Evolutionary conservation across 2,113 vertebrate genomes (phyloP), one percentile per base, ranked within the genome.

Genomic region (Carettochelys insculpta): DNA sequence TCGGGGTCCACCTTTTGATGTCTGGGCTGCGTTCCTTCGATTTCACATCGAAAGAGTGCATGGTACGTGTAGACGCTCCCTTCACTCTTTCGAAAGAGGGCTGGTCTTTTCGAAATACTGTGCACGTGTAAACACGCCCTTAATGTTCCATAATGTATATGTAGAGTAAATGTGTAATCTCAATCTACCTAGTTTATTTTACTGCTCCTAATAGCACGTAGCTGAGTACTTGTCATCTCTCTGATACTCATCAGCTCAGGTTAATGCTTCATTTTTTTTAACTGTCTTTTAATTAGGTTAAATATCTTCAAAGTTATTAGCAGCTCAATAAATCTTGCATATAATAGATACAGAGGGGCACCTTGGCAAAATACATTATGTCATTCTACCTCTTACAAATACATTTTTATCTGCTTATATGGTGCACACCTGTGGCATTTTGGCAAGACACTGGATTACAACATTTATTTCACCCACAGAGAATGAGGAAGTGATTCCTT

Each of bases 351-450:
- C 71, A 58, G 80, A 89, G 85, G 77, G 45, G 43, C 38, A 79
- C 11, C 61, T 84, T 87, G 75, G 11, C 51, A 58, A 92, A 90
- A 85, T 61, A 29, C 47, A 82, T 85, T 38, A 89, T 85, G 83
- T 79, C 71, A 88, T 90, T 93, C 85, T 50, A 71, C 16, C 65
- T 88, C 77, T 80, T 79, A 82, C 71, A 89, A 73, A 71, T 88
- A 48, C 56, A 77, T 77, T 45, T 80, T 90, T 52, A 24, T 7
- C 79, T 79, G 85, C 54, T 81, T 38, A 79, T 80, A 14, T 86
- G 83, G n/a, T 87, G 16, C 48, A 34, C 71, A 87, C 89, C 80
- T 94, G 45, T 85, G 81, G 68, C 77, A 77, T 68, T 47, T 90
- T 58, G 93, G 85, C 77, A 88, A 53, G 31, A 51, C 58, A n/a